phyloP scores from a whole-genome alignment of 2,797 vertebrate species.

The Tangara arthus region DNA sequence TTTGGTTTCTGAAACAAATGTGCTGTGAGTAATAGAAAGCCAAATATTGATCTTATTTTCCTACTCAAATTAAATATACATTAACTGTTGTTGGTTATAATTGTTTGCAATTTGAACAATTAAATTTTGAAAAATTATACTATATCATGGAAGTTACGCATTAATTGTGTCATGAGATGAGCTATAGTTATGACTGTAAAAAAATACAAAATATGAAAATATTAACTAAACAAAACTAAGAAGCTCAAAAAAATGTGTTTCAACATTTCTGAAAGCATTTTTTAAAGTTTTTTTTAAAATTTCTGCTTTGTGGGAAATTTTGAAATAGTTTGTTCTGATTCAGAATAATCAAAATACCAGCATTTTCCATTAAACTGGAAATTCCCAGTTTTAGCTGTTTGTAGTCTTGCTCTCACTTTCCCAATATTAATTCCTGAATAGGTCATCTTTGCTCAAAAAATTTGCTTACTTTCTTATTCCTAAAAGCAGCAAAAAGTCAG shows the following conservation, averaged over 20 bases:
- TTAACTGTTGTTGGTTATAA: neutral
- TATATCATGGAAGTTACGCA: neutral
- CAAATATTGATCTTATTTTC: neutral
- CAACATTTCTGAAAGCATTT: neutral
- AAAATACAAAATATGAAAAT: neutral
- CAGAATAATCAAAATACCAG: conserved; percentile 35
- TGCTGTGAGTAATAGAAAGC: neutral
- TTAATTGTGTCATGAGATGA: neutral
- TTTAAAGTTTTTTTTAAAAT: neutral
- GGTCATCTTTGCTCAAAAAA: neutral
- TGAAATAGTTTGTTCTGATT: conserved; percentile 40
- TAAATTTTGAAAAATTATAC: neutral
- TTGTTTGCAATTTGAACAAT: neutral
- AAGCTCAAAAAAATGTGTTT: neutral
- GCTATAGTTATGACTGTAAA: neutral
- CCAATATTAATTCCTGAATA: neutral
- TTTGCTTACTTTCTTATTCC: neutral
- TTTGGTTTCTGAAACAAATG: neutral
- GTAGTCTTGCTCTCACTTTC: conserved; percentile 13
- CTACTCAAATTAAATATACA: neutral
- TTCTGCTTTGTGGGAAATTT: conserved; percentile 51
- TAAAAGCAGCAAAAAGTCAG: neutral
- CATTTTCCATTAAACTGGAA: conserved; percentile 57
- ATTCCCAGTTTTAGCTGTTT: conserved; percentile 29
- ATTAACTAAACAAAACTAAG: neutral